These are phyloP conservation scores for Octonoba sinensis DNA, from an alignment of 2,888 invertebrate species.

Conservation along the genomic window DNA sequence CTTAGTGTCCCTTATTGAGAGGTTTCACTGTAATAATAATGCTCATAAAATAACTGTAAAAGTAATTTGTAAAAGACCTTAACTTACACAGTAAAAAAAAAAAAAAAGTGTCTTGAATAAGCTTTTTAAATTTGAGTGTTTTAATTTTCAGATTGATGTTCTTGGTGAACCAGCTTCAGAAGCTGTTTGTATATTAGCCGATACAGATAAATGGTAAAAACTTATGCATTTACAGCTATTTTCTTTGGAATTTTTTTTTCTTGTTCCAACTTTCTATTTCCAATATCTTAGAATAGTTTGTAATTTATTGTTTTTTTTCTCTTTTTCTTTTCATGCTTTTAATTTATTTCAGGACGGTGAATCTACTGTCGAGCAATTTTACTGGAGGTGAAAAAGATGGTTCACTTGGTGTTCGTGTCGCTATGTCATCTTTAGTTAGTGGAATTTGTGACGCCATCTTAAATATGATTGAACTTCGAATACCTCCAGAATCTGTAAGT, in stretches of 20 bases:
- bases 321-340: not conserved
- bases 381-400: slow-evolving; percentile 32
- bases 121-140: too few species aligned
- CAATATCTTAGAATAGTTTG: not conserved
- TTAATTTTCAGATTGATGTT: slow-evolving; percentile 70
- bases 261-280: not conserved
- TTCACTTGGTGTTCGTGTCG: slow-evolving; percentile 70
- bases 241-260: not conserved
- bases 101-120: too few species aligned
- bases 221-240: not conserved
- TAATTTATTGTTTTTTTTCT: not conserved
- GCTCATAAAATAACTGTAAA: too few species aligned
- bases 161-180: slow-evolving; percentile 80
- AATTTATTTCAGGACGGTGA: slow-evolving; percentile 63
- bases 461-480: slow-evolving; percentile 81
- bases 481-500: slow-evolving; percentile 84
- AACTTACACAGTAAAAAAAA: too few species aligned
- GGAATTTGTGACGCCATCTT: slow-evolving; percentile 86
- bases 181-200: slow-evolving; percentile 85
- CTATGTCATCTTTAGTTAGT: slow-evolving; percentile 86
- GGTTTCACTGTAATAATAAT: too few species aligned
- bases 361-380: slow-evolving; percentile 63
- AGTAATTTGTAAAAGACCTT: too few species aligned
- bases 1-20: too few species aligned
- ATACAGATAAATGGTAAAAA: slow-evolving; percentile 83